Evolutionary conservation across 2,113 vertebrate genomes (phyloP).

Genomic region (Ochotona curzoniae): DNA sequence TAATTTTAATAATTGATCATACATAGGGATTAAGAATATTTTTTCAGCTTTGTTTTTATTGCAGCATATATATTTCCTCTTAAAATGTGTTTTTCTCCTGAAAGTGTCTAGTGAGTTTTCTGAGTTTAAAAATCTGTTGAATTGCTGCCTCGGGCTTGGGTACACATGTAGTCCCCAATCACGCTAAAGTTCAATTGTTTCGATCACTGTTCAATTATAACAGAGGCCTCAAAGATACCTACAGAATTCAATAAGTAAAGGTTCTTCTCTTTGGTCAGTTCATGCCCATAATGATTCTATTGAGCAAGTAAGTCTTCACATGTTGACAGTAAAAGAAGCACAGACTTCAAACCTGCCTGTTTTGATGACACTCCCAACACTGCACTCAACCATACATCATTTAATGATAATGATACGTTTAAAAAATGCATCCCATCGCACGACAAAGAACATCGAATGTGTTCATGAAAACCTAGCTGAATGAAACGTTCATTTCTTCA

Average conservation of each 20-base stretch:
- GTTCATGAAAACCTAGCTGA: neutral
- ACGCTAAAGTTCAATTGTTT: neutral
- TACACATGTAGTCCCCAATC: slow-evolving; percentile 15
- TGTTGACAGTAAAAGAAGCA: neutral
- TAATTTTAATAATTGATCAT: too few relatives aligned
- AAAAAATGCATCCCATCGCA: neutral
- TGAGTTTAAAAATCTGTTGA: neutral
- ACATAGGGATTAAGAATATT: too few relatives aligned
- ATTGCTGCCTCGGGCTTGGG: neutral
- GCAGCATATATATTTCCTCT: too few relatives aligned
- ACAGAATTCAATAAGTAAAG: neutral
- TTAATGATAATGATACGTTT: neutral
- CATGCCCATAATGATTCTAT: neutral
- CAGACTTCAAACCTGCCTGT: neutral
- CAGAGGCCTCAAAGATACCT: neutral
- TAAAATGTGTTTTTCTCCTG: too few relatives aligned
- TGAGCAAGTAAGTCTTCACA: neutral
- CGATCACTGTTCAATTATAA: neutral
- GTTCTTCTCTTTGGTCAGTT: neutral
- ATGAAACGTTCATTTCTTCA: too few relatives aligned
- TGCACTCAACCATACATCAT: neutral
- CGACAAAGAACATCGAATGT: neutral
- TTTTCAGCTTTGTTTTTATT: too few relatives aligned
- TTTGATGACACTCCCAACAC: neutral
- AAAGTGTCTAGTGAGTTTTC: neutral